Evolutionary conservation across 2,113 vertebrate genomes (phyloP).

Genomic region (Petromus typicus): DNA sequence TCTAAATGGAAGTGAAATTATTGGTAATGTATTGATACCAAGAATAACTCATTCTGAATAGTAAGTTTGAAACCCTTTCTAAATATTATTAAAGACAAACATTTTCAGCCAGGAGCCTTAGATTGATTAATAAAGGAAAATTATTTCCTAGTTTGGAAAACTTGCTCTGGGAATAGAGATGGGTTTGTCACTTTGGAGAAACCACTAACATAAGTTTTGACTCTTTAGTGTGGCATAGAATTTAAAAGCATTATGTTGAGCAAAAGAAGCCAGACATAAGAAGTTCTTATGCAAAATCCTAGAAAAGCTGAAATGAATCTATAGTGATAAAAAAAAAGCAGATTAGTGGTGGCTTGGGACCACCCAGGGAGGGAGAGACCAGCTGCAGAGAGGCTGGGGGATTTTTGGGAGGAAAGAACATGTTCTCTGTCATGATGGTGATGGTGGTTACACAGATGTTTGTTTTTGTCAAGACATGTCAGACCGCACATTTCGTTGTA

Average conservation of each 20-base stretch:
- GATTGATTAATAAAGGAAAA: neutral
- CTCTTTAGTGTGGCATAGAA: slow-evolving; percentile 21
- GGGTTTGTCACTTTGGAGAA: neutral
- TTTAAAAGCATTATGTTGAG: neutral
- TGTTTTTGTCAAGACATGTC: slow-evolving; percentile 7
- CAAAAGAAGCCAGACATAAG: slow-evolving; percentile 22
- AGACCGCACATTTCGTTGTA: slow-evolving; percentile 5
- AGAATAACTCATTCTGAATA: neutral
- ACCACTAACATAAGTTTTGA: slow-evolving; percentile 18
- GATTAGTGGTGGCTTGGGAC: slow-evolving; percentile 2
- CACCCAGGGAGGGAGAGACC: neutral
- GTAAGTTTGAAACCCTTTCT: neutral
- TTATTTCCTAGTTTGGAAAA: slow-evolving; percentile 21
- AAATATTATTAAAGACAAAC: slow-evolving; percentile 21
- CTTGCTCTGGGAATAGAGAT: neutral
- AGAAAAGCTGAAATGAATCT: slow-evolving; percentile 1
- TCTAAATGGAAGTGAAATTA: slow-evolving; percentile 42
- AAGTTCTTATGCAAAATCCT: slow-evolving; percentile 31
- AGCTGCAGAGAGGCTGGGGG: neutral
- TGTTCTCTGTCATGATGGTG: neutral
- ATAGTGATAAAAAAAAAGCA: slow-evolving; percentile 46
- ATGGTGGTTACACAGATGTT: neutral
- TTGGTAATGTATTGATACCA: neutral
- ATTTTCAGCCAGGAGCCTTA: slow-evolving; percentile 14
- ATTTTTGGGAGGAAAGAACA: neutral